Evolutionary conservation across 2,113 vertebrate genomes (phyloP).

Genomic region (Entelurus aequoreus): DNA sequence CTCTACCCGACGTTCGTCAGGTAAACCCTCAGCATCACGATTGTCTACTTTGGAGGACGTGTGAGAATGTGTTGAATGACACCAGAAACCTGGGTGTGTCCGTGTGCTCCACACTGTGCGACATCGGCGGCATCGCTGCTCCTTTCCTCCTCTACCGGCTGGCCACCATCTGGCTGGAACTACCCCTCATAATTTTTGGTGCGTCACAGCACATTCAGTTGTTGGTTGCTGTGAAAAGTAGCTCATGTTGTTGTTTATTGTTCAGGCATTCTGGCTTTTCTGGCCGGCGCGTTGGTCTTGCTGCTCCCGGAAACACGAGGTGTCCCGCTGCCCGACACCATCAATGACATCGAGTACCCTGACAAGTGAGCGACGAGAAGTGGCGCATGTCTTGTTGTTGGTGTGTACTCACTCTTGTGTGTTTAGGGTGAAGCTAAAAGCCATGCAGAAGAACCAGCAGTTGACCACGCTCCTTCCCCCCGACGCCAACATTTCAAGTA

Average conservation of each 20-base stretch:
- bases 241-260: background rate
- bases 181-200: slow-evolving; percentile 89
- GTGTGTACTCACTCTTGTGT: slow-evolving; percentile 4
- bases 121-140: slow-evolving; percentile 82
- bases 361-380: slow-evolving; percentile 63
- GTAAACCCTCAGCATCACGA: slow-evolving; percentile 51
- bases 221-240: too few relatives aligned
- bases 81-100: slow-evolving; percentile 85
- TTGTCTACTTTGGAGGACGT: background rate
- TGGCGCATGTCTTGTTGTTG: background rate
- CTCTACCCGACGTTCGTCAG: slow-evolving; percentile 86
- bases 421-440: slow-evolving; percentile 34
- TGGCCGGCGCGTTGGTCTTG: slow-evolving; percentile 82
- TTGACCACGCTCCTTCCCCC: slow-evolving; percentile 37
- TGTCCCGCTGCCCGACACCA: slow-evolving; percentile 84
- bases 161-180: slow-evolving; percentile 80
- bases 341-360: slow-evolving; percentile 87
- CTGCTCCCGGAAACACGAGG: slow-evolving; percentile 91
- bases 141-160: slow-evolving; percentile 85
- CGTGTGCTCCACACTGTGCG: slow-evolving; percentile 81
- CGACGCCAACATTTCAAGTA: slow-evolving; percentile 15
- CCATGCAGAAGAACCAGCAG: slow-evolving; percentile 25
- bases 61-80: slow-evolving; percentile 8
- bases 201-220: slow-evolving; percentile 30
- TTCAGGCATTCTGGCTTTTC: slow-evolving; percentile 77